Base-by-base conservation (phyloP, 2,797 vertebrate species). In the Lagorchestes hirsutus region DNA sequence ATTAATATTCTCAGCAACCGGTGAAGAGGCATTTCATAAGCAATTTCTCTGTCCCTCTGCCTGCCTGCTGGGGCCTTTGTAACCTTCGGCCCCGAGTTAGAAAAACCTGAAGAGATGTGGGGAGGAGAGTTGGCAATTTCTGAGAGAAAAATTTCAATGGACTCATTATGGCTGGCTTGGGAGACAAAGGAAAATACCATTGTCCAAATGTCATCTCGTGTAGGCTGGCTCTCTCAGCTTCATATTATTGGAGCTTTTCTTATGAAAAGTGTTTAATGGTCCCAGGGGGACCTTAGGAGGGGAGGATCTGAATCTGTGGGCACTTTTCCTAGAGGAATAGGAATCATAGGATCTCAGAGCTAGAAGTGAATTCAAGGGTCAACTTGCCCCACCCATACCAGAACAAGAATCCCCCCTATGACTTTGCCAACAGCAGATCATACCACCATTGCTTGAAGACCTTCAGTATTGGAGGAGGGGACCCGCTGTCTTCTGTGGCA, bases 91-190 rank as follows among this genome's bases (percentile, higher is more conserved):
- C 52, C 24, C 1, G 52, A 55, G 90, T 34, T 91, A 27, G 29
- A 34, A 55, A 91, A 91, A 50, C 28, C 74, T 50, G 40, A 46
- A 10, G 74, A 22, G 2, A 50, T 46, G 40, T 87, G 34, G 87
- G 50, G 90, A 91, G 52, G 52, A 91, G 28, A 91, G 40, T 55
- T n/a, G 14, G 90, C 90, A 91, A 54, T 54, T 91, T 55, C 90
- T 55, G 52, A 91, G 90, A 87, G 90, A 91, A 91, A 54, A 54
- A 55, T 91, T 91, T 91, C 90, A 55, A 91, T 91, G 54, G 90
- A 91, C 4, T 54, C 31, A 55, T 91, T 54, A 91, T 54, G 90
- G 18, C 54, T 91, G 90, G 29, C 90, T 91, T 31, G 90, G 54
- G 90, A 91, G 90, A 91, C 52, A 55, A 91, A 91, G 90, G 90